Percentiles rank a stretch among this genome's conserved stretches.
Evolutionary conservation across 2,113 vertebrate genomes (phyloP).

Genomic region (Saguinus imperator): DNA sequence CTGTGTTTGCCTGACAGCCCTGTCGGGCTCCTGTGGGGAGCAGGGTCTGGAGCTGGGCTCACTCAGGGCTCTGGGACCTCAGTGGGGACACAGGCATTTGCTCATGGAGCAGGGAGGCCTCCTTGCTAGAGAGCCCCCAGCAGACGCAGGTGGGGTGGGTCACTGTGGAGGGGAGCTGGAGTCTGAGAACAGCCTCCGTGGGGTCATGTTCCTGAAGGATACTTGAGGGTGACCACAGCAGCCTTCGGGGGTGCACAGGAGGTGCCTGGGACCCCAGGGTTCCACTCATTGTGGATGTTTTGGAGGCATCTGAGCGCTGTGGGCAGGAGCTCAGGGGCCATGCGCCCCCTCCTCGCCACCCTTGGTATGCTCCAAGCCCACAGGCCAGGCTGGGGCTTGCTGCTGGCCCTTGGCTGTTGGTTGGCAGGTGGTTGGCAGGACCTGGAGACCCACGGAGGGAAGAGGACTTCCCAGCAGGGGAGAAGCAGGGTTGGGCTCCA

Average conservation of each 20-base stretch:
- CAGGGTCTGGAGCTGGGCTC: fast-evolving
- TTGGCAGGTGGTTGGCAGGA: neutral
- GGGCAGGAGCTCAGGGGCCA: neutral
- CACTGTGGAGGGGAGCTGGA: neutral
- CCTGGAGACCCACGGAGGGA: neutral
- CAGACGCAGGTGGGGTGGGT: fast-evolving
- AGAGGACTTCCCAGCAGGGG: neutral
- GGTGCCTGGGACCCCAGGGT: fast-evolving
- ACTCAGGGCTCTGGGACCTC: fast-evolving
- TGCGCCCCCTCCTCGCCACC: fast-evolving
- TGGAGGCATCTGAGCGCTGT: fast-evolving
- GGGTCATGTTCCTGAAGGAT: neutral
- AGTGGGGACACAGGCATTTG: fast-evolving
- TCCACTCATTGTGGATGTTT: fast-evolving
- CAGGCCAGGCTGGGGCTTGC: neutral
- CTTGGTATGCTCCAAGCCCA: fast-evolving
- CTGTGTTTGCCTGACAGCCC: neutral
- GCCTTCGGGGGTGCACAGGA: fast-evolving
- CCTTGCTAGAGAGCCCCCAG: neutral
- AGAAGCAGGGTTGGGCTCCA: fast-evolving
- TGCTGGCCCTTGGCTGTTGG: fast-evolving
- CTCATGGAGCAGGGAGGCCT: fast-evolving
- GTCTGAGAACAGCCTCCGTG: fast-evolving
- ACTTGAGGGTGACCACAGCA: fast-evolving
- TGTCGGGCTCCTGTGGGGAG: fast-evolving